Evolutionary conservation across 92 coral and sea anemone genomes (phyloP).

Genomic region (Actinernus sp.): DNA sequence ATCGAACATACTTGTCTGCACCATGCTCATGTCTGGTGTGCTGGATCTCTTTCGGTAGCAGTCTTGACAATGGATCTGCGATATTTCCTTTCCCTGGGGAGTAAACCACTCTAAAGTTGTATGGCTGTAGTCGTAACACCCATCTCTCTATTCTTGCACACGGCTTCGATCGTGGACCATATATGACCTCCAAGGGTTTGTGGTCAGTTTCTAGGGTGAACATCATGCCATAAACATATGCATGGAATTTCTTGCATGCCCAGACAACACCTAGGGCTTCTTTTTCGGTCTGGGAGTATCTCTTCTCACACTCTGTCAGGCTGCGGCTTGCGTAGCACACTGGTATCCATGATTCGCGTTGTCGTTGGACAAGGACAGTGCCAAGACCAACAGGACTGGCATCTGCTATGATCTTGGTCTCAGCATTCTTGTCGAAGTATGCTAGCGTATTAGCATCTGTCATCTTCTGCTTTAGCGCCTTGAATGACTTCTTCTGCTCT

Average conservation of each 20-base stretch:
- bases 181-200: constrained; percentile 7
- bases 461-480: neutral
- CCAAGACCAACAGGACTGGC: neutral
- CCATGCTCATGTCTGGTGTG: constrained; percentile 1
- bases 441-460: neutral
- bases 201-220: constrained; percentile 10
- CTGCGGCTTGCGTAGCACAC: constrained; percentile 7
- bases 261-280: constrained; percentile 22
- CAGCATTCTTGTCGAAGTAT: neutral
- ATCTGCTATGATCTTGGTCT: neutral
- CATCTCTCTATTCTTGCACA: constrained; percentile 19
- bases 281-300: constrained; percentile 20
- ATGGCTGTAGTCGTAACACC: constrained; percentile 18
- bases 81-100: constrained; percentile 8
- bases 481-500: neutral
- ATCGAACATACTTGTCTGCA: constrained; percentile 26
- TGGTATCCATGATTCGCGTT: neutral
- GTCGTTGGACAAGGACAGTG: neutral
- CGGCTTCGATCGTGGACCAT: constrained; percentile 9
- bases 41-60: neutral
- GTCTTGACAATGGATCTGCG: constrained; percentile 23
- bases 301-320: neutral
- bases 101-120: constrained; percentile 12
- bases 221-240: constrained; percentile 4
- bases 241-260: constrained; percentile 12